phyloP scores from a whole-genome alignment of 92 coral and sea anemone species.

The Nematostella vectensis region DNA sequence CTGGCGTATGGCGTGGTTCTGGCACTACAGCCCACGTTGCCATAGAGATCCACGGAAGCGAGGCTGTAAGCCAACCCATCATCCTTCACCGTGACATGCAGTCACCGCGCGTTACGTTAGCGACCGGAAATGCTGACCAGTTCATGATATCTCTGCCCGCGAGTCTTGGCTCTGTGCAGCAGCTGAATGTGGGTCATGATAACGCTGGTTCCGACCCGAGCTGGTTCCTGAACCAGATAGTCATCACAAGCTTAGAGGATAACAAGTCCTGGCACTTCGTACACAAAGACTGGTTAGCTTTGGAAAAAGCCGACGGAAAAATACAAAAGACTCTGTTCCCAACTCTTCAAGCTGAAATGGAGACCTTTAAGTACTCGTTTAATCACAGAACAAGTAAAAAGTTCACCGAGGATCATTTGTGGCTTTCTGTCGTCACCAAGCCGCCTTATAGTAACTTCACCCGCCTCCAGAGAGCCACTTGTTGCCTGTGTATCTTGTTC shows the following conservation, averaged over 20 bases:
- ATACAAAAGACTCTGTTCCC: conserved; percentile 56
- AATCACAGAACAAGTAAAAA: conserved; percentile 43
- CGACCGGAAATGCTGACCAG: conserved; percentile 59
- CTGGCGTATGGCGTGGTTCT: conserved; percentile 69
- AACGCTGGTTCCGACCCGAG: conserved; percentile 61
- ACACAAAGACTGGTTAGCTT: conserved; percentile 58
- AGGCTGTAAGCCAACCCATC: conserved; percentile 60
- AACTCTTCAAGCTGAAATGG: conserved; percentile 28
- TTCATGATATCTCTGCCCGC: conserved; percentile 47
- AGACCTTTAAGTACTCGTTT: conserved; percentile 40
- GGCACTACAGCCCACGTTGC: conserved; percentile 75
- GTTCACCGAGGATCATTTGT: conserved; percentile 70
- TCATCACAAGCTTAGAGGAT: conserved; percentile 26
- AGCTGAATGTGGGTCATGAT: conserved; percentile 56
- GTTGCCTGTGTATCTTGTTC: conserved; percentile 52
- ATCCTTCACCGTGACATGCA: conserved; percentile 47
- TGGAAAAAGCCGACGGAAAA: conserved; percentile 67
- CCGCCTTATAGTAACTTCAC: conserved; percentile 63
- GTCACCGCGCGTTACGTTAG: conserved; percentile 36
- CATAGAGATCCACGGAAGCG: conserved; percentile 73
- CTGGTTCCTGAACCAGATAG: conserved; percentile 52
- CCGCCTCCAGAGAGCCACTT: conserved; percentile 72
- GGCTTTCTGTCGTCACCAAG: conserved; percentile 76
- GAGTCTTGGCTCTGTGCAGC: conserved; percentile 45
- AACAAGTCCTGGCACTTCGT: conserved; percentile 40